Evolutionary conservation across 2,888 invertebrate species (phyloP), one percentile per base, ranked within the genome.

Genomic region (Salpingus planirostris): DNA sequence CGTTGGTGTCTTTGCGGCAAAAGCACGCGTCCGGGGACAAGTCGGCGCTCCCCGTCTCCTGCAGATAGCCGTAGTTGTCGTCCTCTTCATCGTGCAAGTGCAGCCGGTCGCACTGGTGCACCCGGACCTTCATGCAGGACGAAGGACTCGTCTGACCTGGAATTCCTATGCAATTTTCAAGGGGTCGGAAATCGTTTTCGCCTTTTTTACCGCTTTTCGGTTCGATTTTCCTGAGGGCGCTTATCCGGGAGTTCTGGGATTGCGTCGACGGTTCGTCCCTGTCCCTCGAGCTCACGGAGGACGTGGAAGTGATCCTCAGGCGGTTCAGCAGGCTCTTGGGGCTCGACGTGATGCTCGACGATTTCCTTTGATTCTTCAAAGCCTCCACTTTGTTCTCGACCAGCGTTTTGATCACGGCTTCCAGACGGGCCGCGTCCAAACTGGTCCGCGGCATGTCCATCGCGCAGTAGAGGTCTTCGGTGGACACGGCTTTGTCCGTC

Each of bases 401-500:
- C 42, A 81, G 67, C 45, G 79, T 78, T 32, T 80, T 75, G 48
- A 82, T 68, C 44, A 81, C 77, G 28, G 80, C 77, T 62, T 82
- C 80, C 55, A 64, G 68, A 48, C 77, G 73, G 42, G 76, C 73
- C 57, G 79, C 74, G 54, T 71, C 70, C 50, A 66, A 55, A 40
- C 28, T 43, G 36, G 43, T 50, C 28, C 38, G 30, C 2, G 36
- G 29, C 6, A 46, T 36, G 21, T 49, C 56, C 5, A 43, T 34
- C 5, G 8, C 18, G n/a, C n/a, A n/a, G 33, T 55, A 55, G 7
- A 60, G 46, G 46, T 76, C 77, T 65, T 79, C 79, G 50, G 80
- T 80, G 57, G 79, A 79, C 48, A 80, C 79, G 51, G 79, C 75
- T 65, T 78, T 79, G 69, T 80, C 80, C 59, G 74, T 76, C 67